Percentiles rank a stretch among this genome's conserved stretches.
phyloP scores from a whole-genome alignment of 2,888 invertebrate species.

The Cheilosia vernalis region DNA sequence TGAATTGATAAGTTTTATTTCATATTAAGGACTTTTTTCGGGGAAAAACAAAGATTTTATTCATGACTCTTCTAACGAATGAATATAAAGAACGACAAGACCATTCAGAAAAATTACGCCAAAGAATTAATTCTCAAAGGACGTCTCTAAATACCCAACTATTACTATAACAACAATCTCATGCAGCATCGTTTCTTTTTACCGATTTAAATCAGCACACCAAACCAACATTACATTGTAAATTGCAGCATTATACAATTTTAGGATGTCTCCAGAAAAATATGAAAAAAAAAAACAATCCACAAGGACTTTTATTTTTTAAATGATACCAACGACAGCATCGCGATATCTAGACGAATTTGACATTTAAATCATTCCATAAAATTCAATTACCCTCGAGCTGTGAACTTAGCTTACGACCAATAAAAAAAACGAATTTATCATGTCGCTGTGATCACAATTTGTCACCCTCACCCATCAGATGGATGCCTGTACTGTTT shows the following conservation, averaged over 20 bases:
- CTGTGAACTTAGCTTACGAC: slow-evolving; percentile 74
- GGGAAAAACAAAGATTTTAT: background rate
- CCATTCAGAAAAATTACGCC: background rate
- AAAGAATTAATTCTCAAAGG: slow-evolving; percentile 21
- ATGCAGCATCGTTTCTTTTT: background rate
- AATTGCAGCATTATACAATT: slow-evolving; percentile 17
- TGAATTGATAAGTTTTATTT: slow-evolving; percentile 3
- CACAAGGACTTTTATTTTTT: background rate
- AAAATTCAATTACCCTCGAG: slow-evolving; percentile 77
- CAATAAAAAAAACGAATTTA: slow-evolving; percentile 67
- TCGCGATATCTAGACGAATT: slow-evolving; percentile 69
- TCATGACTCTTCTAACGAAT: background rate
- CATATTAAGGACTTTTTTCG: background rate
- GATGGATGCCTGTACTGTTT: slow-evolving; percentile 40
- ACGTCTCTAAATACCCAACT: background rate
- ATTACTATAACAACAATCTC: slow-evolving; percentile 39
- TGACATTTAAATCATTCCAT: slow-evolving; percentile 76
- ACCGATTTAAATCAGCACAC: slow-evolving; percentile 32
- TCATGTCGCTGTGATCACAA: slow-evolving; percentile 63
- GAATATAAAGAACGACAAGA: background rate
- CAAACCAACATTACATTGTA: slow-evolving; percentile 26
- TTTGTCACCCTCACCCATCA: slow-evolving; percentile 14
- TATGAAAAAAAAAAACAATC: background rate
- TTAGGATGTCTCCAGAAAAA: slow-evolving; percentile 2
- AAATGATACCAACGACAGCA: slow-evolving; percentile 39